Base-by-base conservation (phyloP, 2,888 invertebrate species). In the Chymomyza amoena region DNA sequence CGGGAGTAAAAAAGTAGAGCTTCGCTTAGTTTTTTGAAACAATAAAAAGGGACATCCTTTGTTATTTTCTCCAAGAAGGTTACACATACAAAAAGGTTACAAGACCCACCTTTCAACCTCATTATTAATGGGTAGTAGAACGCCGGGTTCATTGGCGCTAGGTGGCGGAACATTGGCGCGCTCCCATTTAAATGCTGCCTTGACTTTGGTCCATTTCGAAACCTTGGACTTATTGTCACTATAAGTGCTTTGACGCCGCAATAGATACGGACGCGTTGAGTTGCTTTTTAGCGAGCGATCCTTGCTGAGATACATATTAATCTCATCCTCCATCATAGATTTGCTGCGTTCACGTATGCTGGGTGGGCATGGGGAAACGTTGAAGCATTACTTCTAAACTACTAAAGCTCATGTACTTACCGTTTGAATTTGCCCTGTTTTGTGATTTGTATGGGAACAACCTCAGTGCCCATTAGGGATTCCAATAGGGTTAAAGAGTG, bases 201-300 rank as follows among this genome's bases (percentile, higher is more conserved):
- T 97, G 10, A 97, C 97, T 92, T 95, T 95, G 0, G 96, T 96
- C 97, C 97, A 97, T 89, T 97, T 97, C 0, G 97, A 96, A 0
- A 92, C 91, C 72, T 92, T 92, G 6, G 91, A 89, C 73, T 92
- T 92, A 68, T 88, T 89, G 73, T 91, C 91, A 54, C 88, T 89
- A 68, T 90, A 91, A 10, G 91, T 91, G 80, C 91, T 91, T 74
- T 91, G 91, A 4, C 92, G 90, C 1, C 92, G 87, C 65, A 90
- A 66, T 16, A 88, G 72, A 50, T 89, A 86, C 0, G 84, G 84
- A 7, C 88, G 76, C 6, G 88, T 79, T 0, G 75, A 64, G 69
- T 62, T 76, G 9, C 70, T 20, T 71, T 87, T 90, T 3, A 71
- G 36, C 45, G 80, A 79, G 0, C 87, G 88, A 3, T 89, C 90